Conservation (phyloP, 2,888 invertebrate genomes). For the Erebia aethiops region DNA sequence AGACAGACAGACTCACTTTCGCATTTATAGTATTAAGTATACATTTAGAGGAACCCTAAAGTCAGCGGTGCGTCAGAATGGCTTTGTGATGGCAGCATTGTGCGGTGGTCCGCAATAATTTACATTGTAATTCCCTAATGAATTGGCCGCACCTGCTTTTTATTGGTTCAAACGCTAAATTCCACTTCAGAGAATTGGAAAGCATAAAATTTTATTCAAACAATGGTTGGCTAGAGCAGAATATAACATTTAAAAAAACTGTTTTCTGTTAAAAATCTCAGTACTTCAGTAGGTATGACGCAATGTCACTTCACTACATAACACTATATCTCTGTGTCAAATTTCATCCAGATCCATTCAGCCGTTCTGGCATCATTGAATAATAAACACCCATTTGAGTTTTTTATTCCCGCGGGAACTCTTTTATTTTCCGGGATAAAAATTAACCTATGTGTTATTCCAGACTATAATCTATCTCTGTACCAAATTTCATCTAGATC, state of each 20-base stretch:
- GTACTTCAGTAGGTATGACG: too few species aligned
- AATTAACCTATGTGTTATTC: too few species aligned
- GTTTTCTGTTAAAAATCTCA: background rate
- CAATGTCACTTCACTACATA: too few species aligned
- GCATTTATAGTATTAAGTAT: background rate
- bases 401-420: too few species aligned
- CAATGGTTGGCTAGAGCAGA: background rate
- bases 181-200: background rate
- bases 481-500: too few species aligned
- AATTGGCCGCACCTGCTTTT: constrained; percentile 40
- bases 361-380: too few species aligned
- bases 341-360: too few species aligned
- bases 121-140: constrained; percentile 47
- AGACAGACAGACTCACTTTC: too few species aligned
- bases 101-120: constrained; percentile 34
- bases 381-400: too few species aligned
- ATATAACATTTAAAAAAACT: background rate
- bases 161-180: constrained; percentile 23
- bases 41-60: background rate
- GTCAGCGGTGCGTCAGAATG: constrained; percentile 2
- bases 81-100: constrained; percentile 1
- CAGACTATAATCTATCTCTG: too few species aligned
- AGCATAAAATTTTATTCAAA: constrained; percentile 1
- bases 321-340: too few species aligned
- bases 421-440: too few species aligned